phyloP scores from a whole-genome alignment of 2,113 vertebrate genomes.

The Sylvia atricapilla region DNA sequence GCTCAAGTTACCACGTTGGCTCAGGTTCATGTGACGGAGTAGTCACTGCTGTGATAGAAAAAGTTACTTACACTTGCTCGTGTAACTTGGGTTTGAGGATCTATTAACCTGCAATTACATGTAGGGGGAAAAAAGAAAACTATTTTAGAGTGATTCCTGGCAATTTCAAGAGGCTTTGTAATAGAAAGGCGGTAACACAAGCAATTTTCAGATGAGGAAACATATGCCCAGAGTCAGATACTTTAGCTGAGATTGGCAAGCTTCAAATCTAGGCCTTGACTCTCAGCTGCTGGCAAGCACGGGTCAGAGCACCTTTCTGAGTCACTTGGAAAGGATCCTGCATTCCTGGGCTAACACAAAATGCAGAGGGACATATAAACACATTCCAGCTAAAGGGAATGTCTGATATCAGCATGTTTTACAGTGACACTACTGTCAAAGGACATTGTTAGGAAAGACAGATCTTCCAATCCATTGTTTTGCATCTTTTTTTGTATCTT shows the following conservation, averaged over 20 bases:
- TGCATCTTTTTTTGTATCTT: neutral
- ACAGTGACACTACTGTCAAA: neutral
- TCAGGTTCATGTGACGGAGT: neutral
- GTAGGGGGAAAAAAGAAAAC: neutral
- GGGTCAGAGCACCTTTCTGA: neutral
- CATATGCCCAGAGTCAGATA: neutral
- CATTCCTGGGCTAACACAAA: fast-evolving
- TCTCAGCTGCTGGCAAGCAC: neutral
- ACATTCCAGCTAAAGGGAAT: neutral
- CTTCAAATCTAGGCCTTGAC: neutral
- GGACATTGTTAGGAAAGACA: neutral
- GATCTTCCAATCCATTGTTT: neutral
- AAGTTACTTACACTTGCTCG: slow-evolving; percentile 86
- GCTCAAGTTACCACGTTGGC: neutral
- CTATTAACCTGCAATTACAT: slow-evolving; percentile 84
- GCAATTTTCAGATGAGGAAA: neutral
- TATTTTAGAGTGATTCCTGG: neutral
- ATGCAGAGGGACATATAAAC: fast-evolving
- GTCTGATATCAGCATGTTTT: neutral
- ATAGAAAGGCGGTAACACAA: neutral
- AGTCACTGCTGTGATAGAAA: neutral
- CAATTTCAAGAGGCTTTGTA: neutral
- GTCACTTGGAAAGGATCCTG: neutral
- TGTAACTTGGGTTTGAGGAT: slow-evolving; percentile 96
- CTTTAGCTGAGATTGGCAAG: neutral